Base-by-base conservation (phyloP, 1,140 invertebrate species). In the Mactra quadrangularis region DNA sequence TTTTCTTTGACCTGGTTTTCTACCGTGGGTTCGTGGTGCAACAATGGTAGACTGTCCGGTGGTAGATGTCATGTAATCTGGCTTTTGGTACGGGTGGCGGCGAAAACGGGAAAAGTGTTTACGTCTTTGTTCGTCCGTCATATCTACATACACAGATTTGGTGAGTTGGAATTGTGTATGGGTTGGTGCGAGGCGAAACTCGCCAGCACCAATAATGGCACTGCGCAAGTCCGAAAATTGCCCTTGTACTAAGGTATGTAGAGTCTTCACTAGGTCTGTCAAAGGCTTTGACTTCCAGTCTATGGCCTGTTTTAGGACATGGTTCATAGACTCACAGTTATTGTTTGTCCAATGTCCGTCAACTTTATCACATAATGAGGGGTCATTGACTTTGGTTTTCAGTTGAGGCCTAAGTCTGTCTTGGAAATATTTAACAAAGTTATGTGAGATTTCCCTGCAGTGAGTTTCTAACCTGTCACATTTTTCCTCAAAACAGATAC, bases 1-100 rank as follows among this genome's bases (percentile, higher is more conserved):
- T 79, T 86, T 86, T 55, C 38, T 59, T 53, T 83, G 81, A 50
- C 76, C 76, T 62, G 79, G 68, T 64, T 86, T 83, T 52, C 76
- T 86, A 19, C 76, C 85, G 22, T 66, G 66, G 0, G 79, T 53
- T 41, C 50, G 47, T 38, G 38, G 64, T 79, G 29, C 74, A n/a
- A 77, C 74, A 6, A 77, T 53, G 22, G 57, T 66, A 13, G 57
- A 29, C 31, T 52, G 74, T 77, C 57, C 59, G 59, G 62, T 59
- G 3, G 74, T 77, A 22, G 74, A 77, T 59, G 74, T 77, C 27
- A 75, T 41, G n/a, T 17, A 59, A 75, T 33, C 35, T 6, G n/a
- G 29, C 27, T 22, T 41, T 47, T 82, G 55, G 15, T 27, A 27
- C 3, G 52, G 17, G 29, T 35, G 60, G 15, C 33, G 29, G 19